These are phyloP conservation scores for Centruroides sculpturatus DNA, from an alignment of 1,140 invertebrate species.

Conservation along the genomic window DNA sequence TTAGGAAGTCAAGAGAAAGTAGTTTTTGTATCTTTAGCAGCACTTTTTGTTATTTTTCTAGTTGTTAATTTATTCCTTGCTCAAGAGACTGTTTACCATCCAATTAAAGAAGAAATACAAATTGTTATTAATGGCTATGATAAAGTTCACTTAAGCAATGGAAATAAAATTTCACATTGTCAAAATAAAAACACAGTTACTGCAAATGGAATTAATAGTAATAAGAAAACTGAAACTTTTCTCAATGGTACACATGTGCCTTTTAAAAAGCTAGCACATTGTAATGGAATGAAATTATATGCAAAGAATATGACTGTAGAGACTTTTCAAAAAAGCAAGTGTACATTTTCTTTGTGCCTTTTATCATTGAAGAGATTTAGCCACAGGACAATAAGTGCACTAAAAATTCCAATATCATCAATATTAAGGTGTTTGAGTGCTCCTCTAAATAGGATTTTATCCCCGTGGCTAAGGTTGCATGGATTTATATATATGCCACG, in stretches of 20 bases:
- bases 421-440: too few relatives aligned
- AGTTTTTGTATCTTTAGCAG: constrained; percentile 18
- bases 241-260: not conserved
- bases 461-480: constrained; percentile 16
- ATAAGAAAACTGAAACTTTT: not conserved
- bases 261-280: not conserved
- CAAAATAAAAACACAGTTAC: too few relatives aligned
- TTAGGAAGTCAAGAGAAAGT: constrained; percentile 19
- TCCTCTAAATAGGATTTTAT: not conserved
- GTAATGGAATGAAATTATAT: too few relatives aligned
- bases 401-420: too few relatives aligned
- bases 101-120: not conserved
- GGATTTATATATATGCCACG: constrained; percentile 22
- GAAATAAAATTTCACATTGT: not conserved
- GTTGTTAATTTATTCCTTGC: constrained; percentile 19
- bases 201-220: too few relatives aligned
- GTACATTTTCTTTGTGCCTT: too few relatives aligned
- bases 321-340: too few relatives aligned
- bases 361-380: too few relatives aligned
- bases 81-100: constrained; percentile 13
- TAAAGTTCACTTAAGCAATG: not conserved
- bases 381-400: too few relatives aligned
- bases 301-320: too few relatives aligned
- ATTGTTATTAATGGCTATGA: not conserved
- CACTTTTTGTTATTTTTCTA: constrained; percentile 18